A percentile compares a stretch with the other conserved stretches of the same genome.
These are phyloP conservation scores for Alectura lathami DNA, from an alignment of 2,113 vertebrate genomes.

Conservation along the genomic window DNA sequence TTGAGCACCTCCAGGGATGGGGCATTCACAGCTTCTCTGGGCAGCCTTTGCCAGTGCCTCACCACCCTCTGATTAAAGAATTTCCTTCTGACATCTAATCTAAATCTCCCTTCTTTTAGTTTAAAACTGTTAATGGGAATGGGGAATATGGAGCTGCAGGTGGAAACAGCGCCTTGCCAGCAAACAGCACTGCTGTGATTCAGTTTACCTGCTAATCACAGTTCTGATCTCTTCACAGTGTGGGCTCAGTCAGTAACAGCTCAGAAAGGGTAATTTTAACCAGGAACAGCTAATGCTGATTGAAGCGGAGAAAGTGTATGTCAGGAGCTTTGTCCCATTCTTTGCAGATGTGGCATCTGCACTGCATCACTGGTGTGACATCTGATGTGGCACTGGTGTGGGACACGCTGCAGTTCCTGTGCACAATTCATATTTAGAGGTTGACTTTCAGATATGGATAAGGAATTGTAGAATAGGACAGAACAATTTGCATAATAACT, in stretches of 20 bases:
- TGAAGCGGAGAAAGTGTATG: background rate
- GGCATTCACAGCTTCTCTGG: background rate
- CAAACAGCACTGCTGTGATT: background rate
- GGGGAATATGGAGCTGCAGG: background rate
- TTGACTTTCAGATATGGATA: background rate
- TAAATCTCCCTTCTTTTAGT: background rate
- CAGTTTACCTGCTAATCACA: background rate
- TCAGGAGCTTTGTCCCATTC: background rate
- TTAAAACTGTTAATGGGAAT: background rate
- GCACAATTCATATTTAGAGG: background rate
- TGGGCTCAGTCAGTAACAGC: background rate
- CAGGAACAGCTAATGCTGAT: background rate
- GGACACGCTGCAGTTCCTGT: background rate
- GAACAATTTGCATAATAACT: background rate
- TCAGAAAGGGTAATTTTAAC: background rate
- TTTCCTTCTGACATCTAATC: background rate
- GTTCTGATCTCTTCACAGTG: background rate
- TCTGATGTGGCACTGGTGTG: no score
- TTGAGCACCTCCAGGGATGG: background rate
- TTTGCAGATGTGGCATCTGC: background rate
- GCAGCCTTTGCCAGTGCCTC: background rate
- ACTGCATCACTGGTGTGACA: no score
- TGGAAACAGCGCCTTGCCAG: background rate
- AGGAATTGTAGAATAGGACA: background rate
- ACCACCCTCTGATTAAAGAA: background rate